These are phyloP conservation scores for Sternotherus odoratus DNA, from an alignment of 2,797 vertebrate genomes.

Conservation along the genomic window DNA sequence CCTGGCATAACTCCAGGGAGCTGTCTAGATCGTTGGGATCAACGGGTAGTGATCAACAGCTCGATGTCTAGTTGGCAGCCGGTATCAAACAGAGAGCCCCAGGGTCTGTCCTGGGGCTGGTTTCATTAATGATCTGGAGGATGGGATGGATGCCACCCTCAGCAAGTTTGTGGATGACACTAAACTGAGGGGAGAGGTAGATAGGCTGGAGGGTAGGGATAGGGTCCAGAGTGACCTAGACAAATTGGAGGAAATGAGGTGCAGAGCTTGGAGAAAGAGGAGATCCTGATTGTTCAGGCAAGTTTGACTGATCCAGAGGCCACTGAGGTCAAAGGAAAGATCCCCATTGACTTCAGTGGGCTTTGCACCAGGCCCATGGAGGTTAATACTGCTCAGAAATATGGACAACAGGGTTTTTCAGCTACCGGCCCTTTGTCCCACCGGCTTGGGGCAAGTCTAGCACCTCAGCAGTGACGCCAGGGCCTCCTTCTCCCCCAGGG, in stretches of 20 bases:
- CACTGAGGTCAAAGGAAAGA: not conserved
- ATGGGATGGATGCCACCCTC: too few relatives aligned
- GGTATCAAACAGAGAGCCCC: too few relatives aligned
- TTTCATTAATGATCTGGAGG: too few relatives aligned
- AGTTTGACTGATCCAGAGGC: not conserved
- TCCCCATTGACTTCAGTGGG: not conserved
- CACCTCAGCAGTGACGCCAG: not conserved
- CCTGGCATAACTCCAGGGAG: not conserved
- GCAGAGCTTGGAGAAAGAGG: rapidly evolving
- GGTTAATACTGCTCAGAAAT: not conserved
- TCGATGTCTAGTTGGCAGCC: too few relatives aligned
- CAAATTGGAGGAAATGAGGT: not conserved
- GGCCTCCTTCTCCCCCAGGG: not conserved
- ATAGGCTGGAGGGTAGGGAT: too few relatives aligned
- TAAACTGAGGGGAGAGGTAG: too few relatives aligned
- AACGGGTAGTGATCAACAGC: too few relatives aligned
- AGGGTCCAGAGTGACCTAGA: too few relatives aligned
- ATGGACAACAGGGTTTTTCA: not conserved
- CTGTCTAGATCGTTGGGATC: too few relatives aligned
- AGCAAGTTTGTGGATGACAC: too few relatives aligned
- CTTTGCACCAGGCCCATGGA: not conserved
- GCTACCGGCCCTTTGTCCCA: not conserved
- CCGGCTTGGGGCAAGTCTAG: not conserved
- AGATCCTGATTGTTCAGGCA: rapidly evolving
- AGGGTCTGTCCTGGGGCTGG: too few relatives aligned